Evolutionary conservation across 2,113 vertebrate genomes (phyloP).

Genomic region (Aptenodytes patagonicus): DNA sequence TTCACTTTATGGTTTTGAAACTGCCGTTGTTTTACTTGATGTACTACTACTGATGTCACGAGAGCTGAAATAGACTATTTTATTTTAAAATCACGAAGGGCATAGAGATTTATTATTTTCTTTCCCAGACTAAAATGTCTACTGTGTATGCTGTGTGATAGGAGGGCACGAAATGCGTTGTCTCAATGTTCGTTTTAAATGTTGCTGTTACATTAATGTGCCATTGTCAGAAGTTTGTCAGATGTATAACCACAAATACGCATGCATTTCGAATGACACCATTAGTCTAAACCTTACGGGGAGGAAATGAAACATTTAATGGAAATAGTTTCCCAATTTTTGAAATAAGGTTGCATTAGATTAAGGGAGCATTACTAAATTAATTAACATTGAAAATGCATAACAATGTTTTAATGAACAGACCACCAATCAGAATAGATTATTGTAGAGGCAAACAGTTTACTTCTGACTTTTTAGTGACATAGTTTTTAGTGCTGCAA

Average conservation of each 20-base stretch:
- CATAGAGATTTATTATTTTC: background rate
- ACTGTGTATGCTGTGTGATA: background rate
- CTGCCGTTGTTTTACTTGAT: background rate
- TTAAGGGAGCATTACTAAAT: background rate
- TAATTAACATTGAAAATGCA: background rate
- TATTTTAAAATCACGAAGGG: background rate
- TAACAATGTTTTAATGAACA: background rate
- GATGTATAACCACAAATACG: background rate
- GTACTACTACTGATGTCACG: rapidly evolving
- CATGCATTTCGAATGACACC: background rate
- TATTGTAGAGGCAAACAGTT: background rate
- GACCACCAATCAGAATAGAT: background rate
- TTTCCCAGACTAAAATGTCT: background rate
- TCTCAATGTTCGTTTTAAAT: background rate
- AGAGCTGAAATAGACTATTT: background rate
- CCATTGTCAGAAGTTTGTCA: background rate
- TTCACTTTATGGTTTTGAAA: background rate
- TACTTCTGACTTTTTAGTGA: background rate
- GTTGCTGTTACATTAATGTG: background rate
- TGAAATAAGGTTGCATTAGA: background rate
- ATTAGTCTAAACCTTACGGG: background rate
- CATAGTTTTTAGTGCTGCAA: background rate
- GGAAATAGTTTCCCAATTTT: background rate
- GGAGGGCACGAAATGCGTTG: rapidly evolving
- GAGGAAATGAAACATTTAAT: background rate